These are phyloP conservation scores for Lamprotornis superbus DNA, from an alignment of 2,113 vertebrate genomes.

Conservation along the genomic window DNA sequence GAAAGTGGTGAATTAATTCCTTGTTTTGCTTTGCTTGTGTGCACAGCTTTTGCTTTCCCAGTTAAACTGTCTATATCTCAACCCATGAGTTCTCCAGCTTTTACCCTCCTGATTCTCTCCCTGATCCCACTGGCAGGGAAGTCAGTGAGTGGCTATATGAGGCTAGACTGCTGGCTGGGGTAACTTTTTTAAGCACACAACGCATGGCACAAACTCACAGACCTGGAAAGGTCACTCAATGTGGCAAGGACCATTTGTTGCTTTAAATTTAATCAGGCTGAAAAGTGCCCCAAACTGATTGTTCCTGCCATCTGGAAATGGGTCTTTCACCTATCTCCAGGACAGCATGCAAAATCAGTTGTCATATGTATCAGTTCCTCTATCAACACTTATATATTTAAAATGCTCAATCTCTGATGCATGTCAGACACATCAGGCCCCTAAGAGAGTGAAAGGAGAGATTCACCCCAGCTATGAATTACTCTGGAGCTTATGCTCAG, in stretches of 20 bases:
- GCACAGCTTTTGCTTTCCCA: not conserved
- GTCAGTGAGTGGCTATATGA: not conserved
- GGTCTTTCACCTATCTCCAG: not conserved
- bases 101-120: not conserved
- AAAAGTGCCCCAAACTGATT: not conserved
- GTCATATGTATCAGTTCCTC: not conserved
- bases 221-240: not conserved
- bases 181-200: not conserved
- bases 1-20: not conserved
- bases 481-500: not conserved
- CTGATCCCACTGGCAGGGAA: rapidly evolving
- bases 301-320: not conserved
- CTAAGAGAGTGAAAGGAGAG: rapidly evolving
- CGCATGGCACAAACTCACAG: not conserved
- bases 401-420: not conserved
- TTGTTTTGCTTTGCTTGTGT: not conserved
- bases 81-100: rapidly evolving
- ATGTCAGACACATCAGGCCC: not conserved
- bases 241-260: not conserved
- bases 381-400: not conserved
- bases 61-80: not conserved
- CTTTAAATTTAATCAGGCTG: not conserved
- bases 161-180: not conserved
- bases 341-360: not conserved
- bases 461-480: not conserved